These are phyloP conservation scores for Caenorhabditis afra DNA, from an alignment of 2,888 invertebrate species.

Conservation along the genomic window DNA sequence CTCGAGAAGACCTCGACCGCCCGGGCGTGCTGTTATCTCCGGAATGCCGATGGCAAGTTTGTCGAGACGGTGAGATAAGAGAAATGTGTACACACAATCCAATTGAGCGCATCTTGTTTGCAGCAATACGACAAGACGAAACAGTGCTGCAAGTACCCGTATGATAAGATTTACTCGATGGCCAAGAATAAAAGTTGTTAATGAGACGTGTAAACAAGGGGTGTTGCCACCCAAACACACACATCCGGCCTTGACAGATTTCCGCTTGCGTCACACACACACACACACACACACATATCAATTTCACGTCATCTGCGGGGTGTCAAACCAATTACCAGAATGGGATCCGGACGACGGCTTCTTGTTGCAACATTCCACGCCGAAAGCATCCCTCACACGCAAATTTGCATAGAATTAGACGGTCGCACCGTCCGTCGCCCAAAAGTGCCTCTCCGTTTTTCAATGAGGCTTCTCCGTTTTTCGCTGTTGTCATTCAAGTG, in stretches of 20 bases:
- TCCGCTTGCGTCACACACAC: not conserved
- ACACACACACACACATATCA: not conserved
- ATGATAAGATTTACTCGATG: conserved; percentile 64
- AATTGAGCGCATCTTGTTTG: conserved; percentile 16
- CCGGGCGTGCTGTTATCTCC: conserved; percentile 76
- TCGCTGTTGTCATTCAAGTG: conserved; percentile 33
- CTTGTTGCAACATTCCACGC: conserved; percentile 17
- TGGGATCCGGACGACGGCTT: conserved; percentile 14
- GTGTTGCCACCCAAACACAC: not conserved
- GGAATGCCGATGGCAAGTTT: conserved; percentile 38
- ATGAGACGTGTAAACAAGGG: not conserved
- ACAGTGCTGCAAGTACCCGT: conserved; percentile 77
- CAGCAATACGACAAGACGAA: conserved; percentile 71
- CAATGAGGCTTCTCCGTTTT: conserved; percentile 24
- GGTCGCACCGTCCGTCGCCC: not conserved
- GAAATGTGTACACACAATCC: conserved; percentile 7
- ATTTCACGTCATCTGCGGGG: not conserved
- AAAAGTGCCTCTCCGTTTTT: conserved; percentile 43
- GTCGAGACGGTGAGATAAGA: conserved; percentile 49
- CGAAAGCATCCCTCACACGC: conserved; percentile 21
- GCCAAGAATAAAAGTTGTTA: conserved; percentile 56
- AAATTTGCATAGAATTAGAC: conserved; percentile 47
- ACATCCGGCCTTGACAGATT: not conserved
- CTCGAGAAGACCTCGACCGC: conserved; percentile 63
- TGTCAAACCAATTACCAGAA: conserved; percentile 23